Evolutionary conservation across 2,113 vertebrate species (phyloP), one percentile per base, ranked within the genome.

Genomic region (Hydrolagus affinis): DNA sequence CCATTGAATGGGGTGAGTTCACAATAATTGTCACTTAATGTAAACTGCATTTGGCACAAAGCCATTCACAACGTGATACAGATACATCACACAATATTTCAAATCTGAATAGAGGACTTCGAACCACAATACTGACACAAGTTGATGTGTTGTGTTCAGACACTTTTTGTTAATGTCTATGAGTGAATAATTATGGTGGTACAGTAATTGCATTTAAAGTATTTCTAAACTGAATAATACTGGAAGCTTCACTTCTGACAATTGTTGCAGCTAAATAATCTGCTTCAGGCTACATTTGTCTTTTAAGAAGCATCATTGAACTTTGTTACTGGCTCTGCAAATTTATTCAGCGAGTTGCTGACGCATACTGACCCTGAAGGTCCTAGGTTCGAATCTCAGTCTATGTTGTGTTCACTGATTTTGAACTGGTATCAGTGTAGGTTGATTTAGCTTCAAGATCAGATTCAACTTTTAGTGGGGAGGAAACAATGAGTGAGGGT

Each of bases 1-100:
- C 96, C 96, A 66, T 90, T 97, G 90, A 98, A 98, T 87, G 96
- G 96, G 95, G 96, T 98, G 94, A 97, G 96, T 95, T 85, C 86
- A 80, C 23, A 59, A 76, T 23, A 8, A 15, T 0, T 1, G 87
- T 85, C 59, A 85, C 69, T 88, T 69, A 86, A 70, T 87, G 32
- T 72, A 86, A 70, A 74, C 86, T 86, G 86, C 86, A 87, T 10
- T n/a, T 83, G 25, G 14, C 11, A 28, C 44, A 44, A 44, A 12
- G 78, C 17, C 78, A 68, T 9, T 30, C 25, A 19, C 60, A 64
- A 9, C 14, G 28, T 12, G 44, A 6, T 44, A 57, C n/a, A 66
- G 19, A 64, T 83, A 44, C 6, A 44, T 56, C 25, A 8, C 30
- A 32, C 12, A 25, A 56, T 10, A 8, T 23, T 78, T 60, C 60